These are phyloP conservation scores for Atethmia centrago DNA, from an alignment of 2,888 invertebrate genomes.

Conservation along the genomic window DNA sequence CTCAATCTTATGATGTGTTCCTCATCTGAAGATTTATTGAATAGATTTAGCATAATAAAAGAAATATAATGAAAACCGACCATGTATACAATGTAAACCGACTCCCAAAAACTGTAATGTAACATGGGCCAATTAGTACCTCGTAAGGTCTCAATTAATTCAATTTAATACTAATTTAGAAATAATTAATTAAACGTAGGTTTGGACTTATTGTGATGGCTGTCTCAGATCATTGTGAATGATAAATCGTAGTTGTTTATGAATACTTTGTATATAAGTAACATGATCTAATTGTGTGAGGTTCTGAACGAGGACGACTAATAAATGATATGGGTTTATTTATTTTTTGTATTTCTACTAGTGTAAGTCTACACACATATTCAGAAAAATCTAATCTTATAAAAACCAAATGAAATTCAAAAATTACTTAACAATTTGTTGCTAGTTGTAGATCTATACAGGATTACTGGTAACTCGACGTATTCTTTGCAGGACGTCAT, in stretches of 20 bases:
- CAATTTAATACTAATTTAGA: constrained; percentile 24
- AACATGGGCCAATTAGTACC: not conserved
- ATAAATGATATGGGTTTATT: constrained; percentile 41
- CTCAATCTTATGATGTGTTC: too few species aligned
- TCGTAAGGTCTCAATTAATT: constrained; percentile 29
- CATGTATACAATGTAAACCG: not conserved
- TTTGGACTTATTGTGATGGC: constrained; percentile 44
- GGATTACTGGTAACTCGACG: too few species aligned
- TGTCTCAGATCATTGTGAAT: constrained; percentile 56
- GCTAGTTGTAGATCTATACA: too few species aligned
- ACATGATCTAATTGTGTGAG: constrained; percentile 54
- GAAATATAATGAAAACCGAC: not conserved
- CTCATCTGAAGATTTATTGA: not conserved
- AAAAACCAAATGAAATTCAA: too few species aligned
- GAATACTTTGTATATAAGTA: constrained; percentile 63
- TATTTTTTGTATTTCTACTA: not conserved
- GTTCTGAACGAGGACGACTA: constrained; percentile 36
- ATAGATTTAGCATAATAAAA: not conserved
- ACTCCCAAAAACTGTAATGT: not conserved
- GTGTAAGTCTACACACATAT: not conserved
- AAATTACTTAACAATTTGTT: too few species aligned
- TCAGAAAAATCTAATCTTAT: too few species aligned
- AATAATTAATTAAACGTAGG: constrained; percentile 10
- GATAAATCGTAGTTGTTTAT: constrained; percentile 58
- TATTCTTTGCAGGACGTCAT: too few species aligned